phyloP scores from a whole-genome alignment of 2,888 invertebrate species.

The Entomobrya proxima region DNA sequence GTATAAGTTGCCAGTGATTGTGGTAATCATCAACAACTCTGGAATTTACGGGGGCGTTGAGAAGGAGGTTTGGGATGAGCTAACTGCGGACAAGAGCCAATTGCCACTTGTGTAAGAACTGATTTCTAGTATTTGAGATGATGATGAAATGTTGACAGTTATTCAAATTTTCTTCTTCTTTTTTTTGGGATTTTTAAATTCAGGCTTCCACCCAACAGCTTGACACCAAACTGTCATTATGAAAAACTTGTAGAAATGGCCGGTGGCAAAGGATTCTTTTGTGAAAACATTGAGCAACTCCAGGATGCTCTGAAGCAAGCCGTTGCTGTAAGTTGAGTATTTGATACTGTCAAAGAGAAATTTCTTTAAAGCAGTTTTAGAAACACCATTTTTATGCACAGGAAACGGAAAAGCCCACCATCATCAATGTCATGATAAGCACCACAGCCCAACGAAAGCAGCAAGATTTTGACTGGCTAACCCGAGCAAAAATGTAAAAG shows the following conservation, averaged over 20 bases:
- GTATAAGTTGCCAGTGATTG: constrained; percentile 92
- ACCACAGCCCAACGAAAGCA: constrained; percentile 92
- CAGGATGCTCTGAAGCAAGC: constrained; percentile 84
- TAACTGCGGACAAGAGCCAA: constrained; percentile 80
- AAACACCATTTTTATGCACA: constrained; percentile 74
- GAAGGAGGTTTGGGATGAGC: constrained; percentile 84
- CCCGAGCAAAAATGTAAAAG: constrained; percentile 90
- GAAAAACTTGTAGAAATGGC: constrained; percentile 94
- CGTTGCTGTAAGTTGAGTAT: constrained; percentile 79
- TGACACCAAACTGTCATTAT: constrained; percentile 88
- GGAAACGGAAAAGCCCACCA: constrained; percentile 86
- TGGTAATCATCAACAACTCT: constrained; percentile 95
- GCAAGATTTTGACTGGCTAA: constrained; percentile 94
- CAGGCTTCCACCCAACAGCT: constrained; percentile 90
- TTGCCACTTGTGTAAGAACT: constrained; percentile 85
- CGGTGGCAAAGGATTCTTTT: constrained; percentile 88
- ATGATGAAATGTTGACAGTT: constrained; percentile 48
- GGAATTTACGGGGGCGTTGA: constrained; percentile 95
- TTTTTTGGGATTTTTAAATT: constrained; percentile 42
- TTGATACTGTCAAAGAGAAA: constrained; percentile 23
- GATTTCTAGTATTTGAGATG: background rate
- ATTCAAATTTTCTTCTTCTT: constrained; percentile 39
- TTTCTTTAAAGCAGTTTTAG: background rate
- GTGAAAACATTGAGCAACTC: constrained; percentile 87
- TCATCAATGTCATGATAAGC: constrained; percentile 93